Percentiles rank a stretch among this genome's conserved stretches.
These are phyloP conservation scores for Cantharis rufa DNA, from an alignment of 2,888 invertebrate species.

Conservation along the genomic window DNA sequence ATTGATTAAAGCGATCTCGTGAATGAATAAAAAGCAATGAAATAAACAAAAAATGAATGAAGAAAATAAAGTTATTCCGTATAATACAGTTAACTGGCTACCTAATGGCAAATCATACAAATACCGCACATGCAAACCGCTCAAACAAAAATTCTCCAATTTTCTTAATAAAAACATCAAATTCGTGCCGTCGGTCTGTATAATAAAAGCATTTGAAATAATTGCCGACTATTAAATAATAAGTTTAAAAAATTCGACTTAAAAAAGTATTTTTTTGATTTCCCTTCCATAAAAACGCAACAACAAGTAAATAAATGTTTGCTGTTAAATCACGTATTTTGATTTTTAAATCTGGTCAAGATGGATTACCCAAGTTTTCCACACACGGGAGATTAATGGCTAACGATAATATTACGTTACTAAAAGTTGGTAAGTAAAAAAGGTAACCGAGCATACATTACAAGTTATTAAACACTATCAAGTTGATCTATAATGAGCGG, in stretches of 20 bases:
- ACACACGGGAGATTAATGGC: background rate
- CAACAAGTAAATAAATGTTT: background rate
- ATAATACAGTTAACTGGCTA: background rate
- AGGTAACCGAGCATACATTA: background rate
- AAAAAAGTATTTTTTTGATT: background rate
- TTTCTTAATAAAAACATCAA: background rate
- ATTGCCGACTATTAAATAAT: background rate
- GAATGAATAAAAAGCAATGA: background rate
- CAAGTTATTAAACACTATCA: constrained; percentile 5
- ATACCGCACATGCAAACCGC: background rate
- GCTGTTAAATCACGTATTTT: background rate
- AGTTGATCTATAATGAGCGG: constrained; percentile 1
- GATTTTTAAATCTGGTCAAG: background rate
- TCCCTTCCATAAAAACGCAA: no score
- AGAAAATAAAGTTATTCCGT: background rate
- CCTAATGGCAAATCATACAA: background rate
- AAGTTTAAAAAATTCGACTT: background rate
- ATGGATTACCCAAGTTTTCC: background rate
- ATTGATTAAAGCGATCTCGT: background rate
- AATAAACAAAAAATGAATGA: background rate
- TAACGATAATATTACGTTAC: background rate
- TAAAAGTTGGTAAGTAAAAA: background rate
- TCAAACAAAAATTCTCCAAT: background rate
- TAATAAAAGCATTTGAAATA: background rate
- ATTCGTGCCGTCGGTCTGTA: background rate